Evolutionary conservation across 2,888 invertebrate genomes (phyloP).

Genomic region (Gymnoscelis rufifasciata): DNA sequence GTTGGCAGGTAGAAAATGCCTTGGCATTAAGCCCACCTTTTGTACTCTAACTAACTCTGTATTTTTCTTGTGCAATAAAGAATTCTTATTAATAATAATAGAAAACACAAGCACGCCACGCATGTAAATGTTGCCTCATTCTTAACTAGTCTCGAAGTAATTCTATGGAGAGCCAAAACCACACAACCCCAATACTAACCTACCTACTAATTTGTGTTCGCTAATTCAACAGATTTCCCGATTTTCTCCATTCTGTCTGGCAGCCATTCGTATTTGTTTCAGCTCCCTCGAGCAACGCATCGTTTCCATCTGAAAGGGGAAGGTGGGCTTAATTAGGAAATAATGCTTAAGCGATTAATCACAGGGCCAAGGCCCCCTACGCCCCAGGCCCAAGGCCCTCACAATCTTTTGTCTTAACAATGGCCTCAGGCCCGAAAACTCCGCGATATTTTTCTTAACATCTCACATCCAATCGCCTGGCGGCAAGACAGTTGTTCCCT

Average conservation of each 20-base stretch:
- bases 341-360: slow-evolving; percentile 76
- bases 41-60: too few species aligned
- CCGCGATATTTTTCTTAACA: neutral
- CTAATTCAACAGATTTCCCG: slow-evolving; percentile 63
- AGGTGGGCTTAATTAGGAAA: slow-evolving; percentile 76
- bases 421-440: slow-evolving; percentile 4
- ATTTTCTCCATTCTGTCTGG: slow-evolving; percentile 51
- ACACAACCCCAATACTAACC: slow-evolving; percentile 17
- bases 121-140: too few species aligned
- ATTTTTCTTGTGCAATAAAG: too few species aligned
- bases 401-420: slow-evolving; percentile 46
- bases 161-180: slow-evolving; percentile 11
- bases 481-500: slow-evolving; percentile 11
- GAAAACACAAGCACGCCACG: too few species aligned
- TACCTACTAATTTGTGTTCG: slow-evolving; percentile 49
- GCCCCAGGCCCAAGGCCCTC: slow-evolving; percentile 26
- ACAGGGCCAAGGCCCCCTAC: slow-evolving; percentile 59
- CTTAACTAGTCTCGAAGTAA: slow-evolving; percentile 3
- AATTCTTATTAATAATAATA: too few species aligned
- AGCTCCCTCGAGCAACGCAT: slow-evolving; percentile 56
- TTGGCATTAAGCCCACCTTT: too few species aligned
- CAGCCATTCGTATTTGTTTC: slow-evolving; percentile 58
- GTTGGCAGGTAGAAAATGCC: too few species aligned
- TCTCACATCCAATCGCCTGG: slow-evolving; percentile 6
- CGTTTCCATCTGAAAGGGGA: slow-evolving; percentile 61